These are phyloP conservation scores for Terrapene triunguis DNA, from an alignment of 2,113 vertebrate species.

Conservation along the genomic window DNA sequence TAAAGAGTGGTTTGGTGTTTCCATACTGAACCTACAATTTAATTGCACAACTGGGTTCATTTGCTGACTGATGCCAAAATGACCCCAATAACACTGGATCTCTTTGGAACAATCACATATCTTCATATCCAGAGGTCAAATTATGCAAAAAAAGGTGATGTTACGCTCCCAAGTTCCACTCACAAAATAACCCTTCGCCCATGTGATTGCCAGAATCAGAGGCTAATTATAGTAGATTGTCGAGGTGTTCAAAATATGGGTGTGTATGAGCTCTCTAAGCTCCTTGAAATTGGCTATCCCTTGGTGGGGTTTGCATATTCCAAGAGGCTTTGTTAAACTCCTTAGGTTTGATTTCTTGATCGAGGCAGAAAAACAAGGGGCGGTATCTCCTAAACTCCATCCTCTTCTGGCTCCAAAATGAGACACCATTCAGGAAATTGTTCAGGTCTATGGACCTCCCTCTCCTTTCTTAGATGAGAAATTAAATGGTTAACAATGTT, in stretches of 20 bases:
- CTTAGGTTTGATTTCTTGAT: not conserved
- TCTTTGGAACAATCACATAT: not conserved
- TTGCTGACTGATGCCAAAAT: not conserved
- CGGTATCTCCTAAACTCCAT: not conserved
- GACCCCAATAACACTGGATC: not conserved
- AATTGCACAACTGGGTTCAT: not conserved
- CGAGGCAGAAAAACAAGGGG: not conserved
- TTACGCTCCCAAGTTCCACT: not conserved
- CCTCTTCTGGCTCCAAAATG: not conserved
- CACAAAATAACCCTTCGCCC: accelerated
- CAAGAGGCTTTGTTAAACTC: not conserved
- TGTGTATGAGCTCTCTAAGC: not conserved
- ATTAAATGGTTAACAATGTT: not conserved
- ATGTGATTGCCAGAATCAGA: not conserved
- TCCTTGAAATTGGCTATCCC: not conserved
- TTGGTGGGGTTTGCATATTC: not conserved
- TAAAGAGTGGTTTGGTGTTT: not conserved
- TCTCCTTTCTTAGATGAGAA: not conserved
- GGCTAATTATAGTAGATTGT: not conserved
- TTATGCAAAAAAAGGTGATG: not conserved
- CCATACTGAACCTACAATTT: not conserved
- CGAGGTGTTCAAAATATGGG: not conserved
- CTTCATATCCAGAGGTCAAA: not conserved
- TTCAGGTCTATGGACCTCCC: not conserved
- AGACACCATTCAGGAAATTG: not conserved